phyloP scores from a whole-genome alignment of 2,797 vertebrate species.

The Chanos chanos region DNA sequence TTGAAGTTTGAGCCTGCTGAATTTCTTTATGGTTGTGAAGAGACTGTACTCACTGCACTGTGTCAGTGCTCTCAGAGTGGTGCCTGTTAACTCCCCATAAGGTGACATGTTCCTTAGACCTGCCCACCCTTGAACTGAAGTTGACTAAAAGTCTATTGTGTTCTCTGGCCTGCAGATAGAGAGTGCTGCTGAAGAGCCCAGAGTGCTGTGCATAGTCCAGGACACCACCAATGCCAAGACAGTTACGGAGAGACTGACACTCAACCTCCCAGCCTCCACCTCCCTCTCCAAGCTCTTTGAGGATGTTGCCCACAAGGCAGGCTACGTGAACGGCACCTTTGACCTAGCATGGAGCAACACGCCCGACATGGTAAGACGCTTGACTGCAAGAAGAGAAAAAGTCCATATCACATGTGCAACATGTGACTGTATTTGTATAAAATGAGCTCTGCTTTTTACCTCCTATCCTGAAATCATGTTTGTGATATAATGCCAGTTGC shows the following conservation, averaged over 20 bases:
- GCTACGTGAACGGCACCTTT: conserved; percentile 89
- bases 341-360: conserved; percentile 81
- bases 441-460: no score
- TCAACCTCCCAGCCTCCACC: conserved; percentile 95
- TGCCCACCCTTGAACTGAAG: background rate
- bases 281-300: conserved; percentile 82
- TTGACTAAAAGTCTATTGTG: background rate
- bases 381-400: background rate
- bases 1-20: conserved; percentile 1
- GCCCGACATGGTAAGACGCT: conserved; percentile 71
- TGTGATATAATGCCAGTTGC: no score
- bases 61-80: background rate
- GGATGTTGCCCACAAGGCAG: conserved; percentile 90
- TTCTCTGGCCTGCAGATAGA: conserved; percentile 79
- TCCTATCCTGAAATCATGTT: no score
- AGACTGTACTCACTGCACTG: background rate
- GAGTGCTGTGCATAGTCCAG: conserved; percentile 96
- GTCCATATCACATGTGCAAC: background rate
- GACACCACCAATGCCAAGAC: conserved; percentile 93
- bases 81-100: background rate
- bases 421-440: no score
- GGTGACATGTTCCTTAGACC: background rate
- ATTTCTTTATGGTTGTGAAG: background rate
- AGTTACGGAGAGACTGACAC: conserved; percentile 85
- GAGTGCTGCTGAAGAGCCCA: conserved; percentile 94